Evolutionary conservation across 2,113 vertebrate genomes (phyloP).

Genomic region (Carlito syrichta): DNA sequence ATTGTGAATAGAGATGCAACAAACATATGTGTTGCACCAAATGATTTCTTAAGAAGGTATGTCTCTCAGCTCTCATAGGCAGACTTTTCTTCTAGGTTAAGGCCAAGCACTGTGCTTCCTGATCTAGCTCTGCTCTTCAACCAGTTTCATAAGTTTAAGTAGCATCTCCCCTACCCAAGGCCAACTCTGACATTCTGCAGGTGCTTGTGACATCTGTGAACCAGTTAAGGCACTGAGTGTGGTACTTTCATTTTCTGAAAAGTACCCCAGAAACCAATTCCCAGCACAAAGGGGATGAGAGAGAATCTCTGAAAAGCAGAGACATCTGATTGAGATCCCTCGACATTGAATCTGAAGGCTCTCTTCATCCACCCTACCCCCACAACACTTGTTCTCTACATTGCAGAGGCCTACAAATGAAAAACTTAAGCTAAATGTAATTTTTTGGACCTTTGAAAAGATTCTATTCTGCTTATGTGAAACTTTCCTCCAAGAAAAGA

Average conservation of each 20-base stretch:
- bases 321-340: background rate
- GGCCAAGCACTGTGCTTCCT: background rate
- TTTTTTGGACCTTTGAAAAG: background rate
- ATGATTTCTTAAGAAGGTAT: too few species aligned
- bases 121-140: background rate
- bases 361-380: too few species aligned
- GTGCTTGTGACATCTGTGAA: background rate
- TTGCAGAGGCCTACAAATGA: background rate
- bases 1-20: too few species aligned
- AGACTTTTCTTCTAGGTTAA: background rate
- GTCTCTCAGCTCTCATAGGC: background rate
- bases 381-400: background rate
- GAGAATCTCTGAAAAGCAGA: background rate
- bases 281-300: background rate
- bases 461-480: background rate
- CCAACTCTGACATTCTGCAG: background rate
- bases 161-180: background rate
- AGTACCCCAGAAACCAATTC: background rate
- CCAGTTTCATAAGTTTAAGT: background rate
- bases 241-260: constrained; percentile 22
- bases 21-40: too few species aligned
- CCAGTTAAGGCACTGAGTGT: background rate
- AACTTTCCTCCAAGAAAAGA: background rate
- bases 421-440: background rate
- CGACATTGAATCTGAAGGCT: background rate